Base-by-base conservation (phyloP, 2,888 invertebrate species). In the Epistrophe grossulariae region DNA sequence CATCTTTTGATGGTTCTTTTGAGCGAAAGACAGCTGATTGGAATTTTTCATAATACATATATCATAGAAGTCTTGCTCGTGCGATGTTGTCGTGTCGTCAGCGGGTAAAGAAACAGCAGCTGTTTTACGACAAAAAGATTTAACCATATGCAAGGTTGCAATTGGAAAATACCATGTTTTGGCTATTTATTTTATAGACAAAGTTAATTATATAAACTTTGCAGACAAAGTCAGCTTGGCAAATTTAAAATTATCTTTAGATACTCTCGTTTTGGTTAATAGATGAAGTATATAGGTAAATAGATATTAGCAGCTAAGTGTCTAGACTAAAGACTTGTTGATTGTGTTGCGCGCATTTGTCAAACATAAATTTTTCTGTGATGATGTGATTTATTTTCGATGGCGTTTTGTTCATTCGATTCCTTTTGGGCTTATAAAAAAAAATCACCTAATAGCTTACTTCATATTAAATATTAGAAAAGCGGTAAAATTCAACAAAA, bases 21-120 rank as follows among this genome's bases (percentile, higher is more conserved):
- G 19, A 24, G 11, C 17, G 13, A 83, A 84, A 70, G 52, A 79
- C 84, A 84, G 79, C 84, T 84, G 84, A 84, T 84, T 84, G 59
- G 40, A 77, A 80, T 84, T 72, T 84, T 73, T 84, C 84, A 80
- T 38, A 55, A 43, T 15, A 31, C 6, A 55, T 24, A 1, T n/a
- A 28, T 24, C 43, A 4, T 24, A 24, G 24, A n/a, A 62, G 17
- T 60, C 13, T 15, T 24, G 3, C 24, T 24, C 24, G 24, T 24
- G 24, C 24, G 3, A 13, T 13, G 19, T 66, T 80, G 77, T 80
- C 64, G 62, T 80, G 77, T 80, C 64, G 62, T 76, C 71, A 52
- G 38, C 11, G n/a, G 13, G 19, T 5, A 11, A 31, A 43, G 13
- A 40, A 50, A 45, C n/a, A 62, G 45, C 70, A 73, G 45, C 43